Evolutionary conservation across 2,113 vertebrate genomes (phyloP), one percentile per base, ranked within the genome.

Genomic region (Cariama cristata): DNA sequence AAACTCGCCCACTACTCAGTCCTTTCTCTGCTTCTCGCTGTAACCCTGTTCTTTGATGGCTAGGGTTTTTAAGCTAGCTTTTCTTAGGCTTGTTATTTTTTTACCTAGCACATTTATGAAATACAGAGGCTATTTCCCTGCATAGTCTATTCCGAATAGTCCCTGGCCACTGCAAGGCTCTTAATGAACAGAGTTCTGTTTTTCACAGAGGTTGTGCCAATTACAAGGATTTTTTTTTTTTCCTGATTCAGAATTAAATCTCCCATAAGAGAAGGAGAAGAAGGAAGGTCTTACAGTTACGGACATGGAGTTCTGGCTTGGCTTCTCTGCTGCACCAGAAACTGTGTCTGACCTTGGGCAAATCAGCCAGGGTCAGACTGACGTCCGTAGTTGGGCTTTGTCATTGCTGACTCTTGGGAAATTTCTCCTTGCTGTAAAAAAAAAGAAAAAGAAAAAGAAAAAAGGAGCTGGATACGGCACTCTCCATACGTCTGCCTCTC

Each of bases 131-230:
- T 91, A 8, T 87, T 88, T 94, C 40, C 42, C 35, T 1, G 4
- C 15, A 53, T 30, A 60, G 44, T 40, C 3, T 74, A 90, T 88
- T 91, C 80, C 58, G 91, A 53, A 67, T 27, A 63, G 35, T 93
- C 88, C 63, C 74, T 85, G 60, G 63, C 45, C 79, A n/a, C 71
- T 58, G 45, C 67, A 93, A 90, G 62, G 15, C 33, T 82, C 56
- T 63, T 87, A 90, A 93, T 76, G 69, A 94, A 24, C 49, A 86
- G 27, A 81, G 60, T 73, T 82, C 53, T n/a, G 32, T 62, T 89
- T 96, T 89, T 93, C 77, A 95, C 49, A 84, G 73, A 96, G 62
- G 81, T 93, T 88, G 69, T 95, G 95, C 81, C 88, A 95, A 42
- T 88, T 90, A 45, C 21, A 20, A 83, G 69, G 85, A 88, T 89